Percentiles rank a stretch among this genome's conserved stretches.
phyloP scores from a whole-genome alignment of 2,797 vertebrate species.

The Microctenopoma lineatum region DNA sequence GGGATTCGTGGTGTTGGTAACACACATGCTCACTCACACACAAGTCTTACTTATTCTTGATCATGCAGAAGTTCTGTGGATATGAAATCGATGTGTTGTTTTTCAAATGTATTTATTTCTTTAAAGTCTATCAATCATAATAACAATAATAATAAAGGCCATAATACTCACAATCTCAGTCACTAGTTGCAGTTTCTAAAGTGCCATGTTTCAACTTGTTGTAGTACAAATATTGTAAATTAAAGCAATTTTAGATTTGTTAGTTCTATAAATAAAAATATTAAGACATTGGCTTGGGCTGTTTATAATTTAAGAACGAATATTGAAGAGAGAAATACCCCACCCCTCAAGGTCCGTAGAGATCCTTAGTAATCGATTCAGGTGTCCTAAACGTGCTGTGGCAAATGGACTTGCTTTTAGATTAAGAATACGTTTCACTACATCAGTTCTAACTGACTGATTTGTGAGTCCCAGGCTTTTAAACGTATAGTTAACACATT shows the following conservation, averaged over 20 bases:
- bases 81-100: neutral
- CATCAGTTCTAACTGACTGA: neutral
- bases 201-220: too few species aligned
- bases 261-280: too few species aligned
- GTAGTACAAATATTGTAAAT: too few species aligned
- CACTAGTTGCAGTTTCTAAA: too few species aligned
- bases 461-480: neutral
- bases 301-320: too few species aligned
- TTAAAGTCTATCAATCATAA: too few species aligned
- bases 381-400: neutral
- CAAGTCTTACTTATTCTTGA: constrained; percentile 47
- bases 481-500: neutral
- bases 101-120: too few species aligned
- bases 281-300: too few species aligned
- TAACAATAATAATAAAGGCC: too few species aligned
- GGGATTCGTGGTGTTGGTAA: constrained; percentile 52
- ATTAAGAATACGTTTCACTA: neutral
- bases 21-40: constrained; percentile 46
- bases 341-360: neutral
- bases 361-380: neutral
- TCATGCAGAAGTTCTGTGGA: constrained; percentile 50
- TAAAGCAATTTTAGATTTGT: too few species aligned
- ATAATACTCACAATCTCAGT: too few species aligned
- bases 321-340: too few species aligned
- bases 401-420: neutral